Conservation (phyloP, 2,797 vertebrate genomes). For the Moxostoma hubbsi region DNA sequence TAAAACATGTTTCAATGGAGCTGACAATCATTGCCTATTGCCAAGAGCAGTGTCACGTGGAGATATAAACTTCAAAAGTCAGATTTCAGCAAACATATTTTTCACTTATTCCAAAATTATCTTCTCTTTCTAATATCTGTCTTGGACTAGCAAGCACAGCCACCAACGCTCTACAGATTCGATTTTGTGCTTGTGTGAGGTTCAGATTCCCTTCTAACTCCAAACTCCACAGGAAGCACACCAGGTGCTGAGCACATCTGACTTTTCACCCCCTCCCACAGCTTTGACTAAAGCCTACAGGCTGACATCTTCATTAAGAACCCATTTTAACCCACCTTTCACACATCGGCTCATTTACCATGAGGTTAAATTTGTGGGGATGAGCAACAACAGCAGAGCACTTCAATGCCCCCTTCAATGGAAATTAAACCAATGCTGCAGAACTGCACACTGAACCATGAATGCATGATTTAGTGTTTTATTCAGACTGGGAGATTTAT, state of each 20-base stretch:
- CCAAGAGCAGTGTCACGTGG: neutral
- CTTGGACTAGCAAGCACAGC: neutral
- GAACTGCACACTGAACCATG: too few species aligned
- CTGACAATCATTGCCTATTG: neutral
- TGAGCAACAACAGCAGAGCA: conserved; percentile 7
- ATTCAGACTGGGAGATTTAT: neutral
- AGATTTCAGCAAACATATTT: neutral
- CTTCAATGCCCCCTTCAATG: neutral
- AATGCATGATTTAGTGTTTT: neutral
- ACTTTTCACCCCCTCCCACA: conserved; percentile 1
- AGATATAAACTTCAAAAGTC: neutral
- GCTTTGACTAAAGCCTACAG: conserved; percentile 23
- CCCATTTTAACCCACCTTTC: conserved; percentile 21
- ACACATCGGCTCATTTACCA: conserved; percentile 13
- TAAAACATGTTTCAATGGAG: neutral
- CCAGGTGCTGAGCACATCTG: conserved; percentile 9
- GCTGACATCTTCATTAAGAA: conserved; percentile 31
- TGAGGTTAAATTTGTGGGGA: conserved; percentile 17
- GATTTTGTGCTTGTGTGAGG: neutral
- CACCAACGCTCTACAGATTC: conserved; percentile 10
- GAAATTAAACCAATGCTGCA: neutral
- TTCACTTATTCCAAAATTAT: neutral
- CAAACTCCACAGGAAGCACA: neutral
- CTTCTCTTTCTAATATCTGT: neutral
- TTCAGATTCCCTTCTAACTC: neutral